Evolutionary conservation across 2,888 invertebrate species (phyloP).

Genomic region (Leptinotarsa haldemani): DNA sequence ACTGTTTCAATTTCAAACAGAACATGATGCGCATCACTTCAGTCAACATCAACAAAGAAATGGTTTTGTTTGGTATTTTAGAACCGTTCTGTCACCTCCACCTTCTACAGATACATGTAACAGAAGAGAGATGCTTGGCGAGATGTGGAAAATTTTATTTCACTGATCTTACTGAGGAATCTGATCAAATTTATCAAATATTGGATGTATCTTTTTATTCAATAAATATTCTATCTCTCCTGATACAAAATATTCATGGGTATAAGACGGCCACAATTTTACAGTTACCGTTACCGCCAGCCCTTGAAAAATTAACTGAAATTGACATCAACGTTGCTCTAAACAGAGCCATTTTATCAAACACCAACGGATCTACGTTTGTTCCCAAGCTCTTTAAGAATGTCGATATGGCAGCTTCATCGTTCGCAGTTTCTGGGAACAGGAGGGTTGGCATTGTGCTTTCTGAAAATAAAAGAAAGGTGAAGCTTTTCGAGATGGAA

Average conservation of each 20-base stretch:
- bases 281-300: slow-evolving; percentile 54
- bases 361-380: slow-evolving; percentile 69
- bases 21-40: slow-evolving; percentile 66
- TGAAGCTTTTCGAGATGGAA: slow-evolving; percentile 92
- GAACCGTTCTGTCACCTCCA: slow-evolving; percentile 67
- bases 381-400: slow-evolving; percentile 70
- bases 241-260: slow-evolving; percentile 70
- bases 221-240: slow-evolving; percentile 76
- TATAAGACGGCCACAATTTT: slow-evolving; percentile 53
- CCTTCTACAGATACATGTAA: slow-evolving; percentile 67
- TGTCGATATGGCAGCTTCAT: slow-evolving; percentile 75
- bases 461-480: slow-evolving; percentile 81
- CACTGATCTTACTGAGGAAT: slow-evolving; percentile 59
- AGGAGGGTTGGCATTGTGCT: slow-evolving; percentile 87
- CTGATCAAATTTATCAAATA: slow-evolving; percentile 66
- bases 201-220: slow-evolving; percentile 84
- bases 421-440: slow-evolving; percentile 87
- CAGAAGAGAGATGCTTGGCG: slow-evolving; percentile 58
- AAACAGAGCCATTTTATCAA: slow-evolving; percentile 62
- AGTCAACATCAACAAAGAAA: slow-evolving; percentile 68
- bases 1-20: slow-evolving; percentile 56
- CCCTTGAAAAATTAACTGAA: slow-evolving; percentile 59
- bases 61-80: slow-evolving; percentile 69
- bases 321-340: slow-evolving; percentile 47
- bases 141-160: slow-evolving; percentile 71